Evolutionary conservation across 2,888 invertebrate genomes (phyloP), one percentile per base, ranked within the genome.

Genomic region (Suillia variegata): DNA sequence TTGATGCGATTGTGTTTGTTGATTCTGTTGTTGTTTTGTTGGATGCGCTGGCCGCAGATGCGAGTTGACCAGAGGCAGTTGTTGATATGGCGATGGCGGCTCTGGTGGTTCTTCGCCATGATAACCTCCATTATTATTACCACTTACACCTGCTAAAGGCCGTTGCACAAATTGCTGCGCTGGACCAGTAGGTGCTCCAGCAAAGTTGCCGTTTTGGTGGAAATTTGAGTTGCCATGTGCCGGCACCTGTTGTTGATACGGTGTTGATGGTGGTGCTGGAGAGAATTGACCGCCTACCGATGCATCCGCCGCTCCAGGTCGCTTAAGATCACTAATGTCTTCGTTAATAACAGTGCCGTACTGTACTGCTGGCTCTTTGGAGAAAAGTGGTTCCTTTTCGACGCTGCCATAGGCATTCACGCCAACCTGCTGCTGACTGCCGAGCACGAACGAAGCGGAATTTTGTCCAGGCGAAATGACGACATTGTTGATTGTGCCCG

Each of bases 401-500:
- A 85, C 80, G 1, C 82, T 82, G 0, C 84, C 86, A 17, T 81
- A 82, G 21, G 82, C 79, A 49, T 82, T 83, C 2, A 70, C 62
- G n/a, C 80, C 79, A 1, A 87, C 86, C 59, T 85, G 85, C 68
- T 88, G 88, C 58, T 87, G 85, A 67, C 88, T 86, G 3, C 88
- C 87, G 1, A 88, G 81, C 1, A 88, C 87, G 70, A 88, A 88
- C 0, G 87, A 85, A 1, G 88, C 87, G 0, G 86, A 87, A 59
- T 88, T 85, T 71, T 88, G 87, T 54, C 86, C 86, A 1, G 86
- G 87, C 0, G 87, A 85, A 49, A 88, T 87, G 26, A 86, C 85
- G 24, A 88, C 85, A 61, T 87, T 88, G 65, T 86, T 88, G n/a
- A 86, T 85, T 66, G 86, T 86, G 2, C 80, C 76, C n/a, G n/a